Base-by-base conservation (phyloP, 2,888 invertebrate species). In the Orchesellides sinensis region DNA sequence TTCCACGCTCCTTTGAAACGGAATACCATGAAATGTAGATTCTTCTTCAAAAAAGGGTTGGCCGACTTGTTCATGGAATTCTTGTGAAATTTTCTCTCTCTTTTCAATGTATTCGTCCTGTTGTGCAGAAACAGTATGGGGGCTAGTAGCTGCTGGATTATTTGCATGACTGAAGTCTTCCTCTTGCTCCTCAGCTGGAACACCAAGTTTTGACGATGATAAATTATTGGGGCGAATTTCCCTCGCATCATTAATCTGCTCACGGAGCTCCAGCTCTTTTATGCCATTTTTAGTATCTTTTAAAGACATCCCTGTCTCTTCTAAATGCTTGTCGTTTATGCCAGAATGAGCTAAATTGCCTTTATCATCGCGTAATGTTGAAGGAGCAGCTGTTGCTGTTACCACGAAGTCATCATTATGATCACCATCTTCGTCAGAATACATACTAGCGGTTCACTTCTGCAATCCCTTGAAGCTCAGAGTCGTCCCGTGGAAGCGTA, bases 151-250 rank as follows among this genome's bases (percentile, higher is more conserved):
- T 35, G 12, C 70, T 17, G 49, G 69, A 79, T 70, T 79, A 79
- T 79, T 70, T 79, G 79, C 79, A 79, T 79, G 69, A 70, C 52
- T 54, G 69, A 45, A 40, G 40, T 40, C 14, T 70, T 66, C 47
- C 59, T 61, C 63, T 35, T 54, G 59, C 29, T 32, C 12, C 49
- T 78, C 77, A 56, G 27, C 68, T 56, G 40, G 49, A 63, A 70
- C 61, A 61, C 63, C 70, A 63, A 52, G 40, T 63, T 70, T 79
- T 79, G 79, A 79, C 63, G 79, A 79, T 79, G 79, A 79, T 79
- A 79, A 79, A 79, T 79, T 70, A 70, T 79, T 79, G 79, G 79
- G 52, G 70, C 79, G 63, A 63, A 79, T 79, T 79, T 79, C 79
- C 79, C 54, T 27, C 56, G 79, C 70, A 70, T 79, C 79, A 79